Evolutionary conservation across 2,113 vertebrate genomes (phyloP).

Genomic region (Holacanthus passer): DNA sequence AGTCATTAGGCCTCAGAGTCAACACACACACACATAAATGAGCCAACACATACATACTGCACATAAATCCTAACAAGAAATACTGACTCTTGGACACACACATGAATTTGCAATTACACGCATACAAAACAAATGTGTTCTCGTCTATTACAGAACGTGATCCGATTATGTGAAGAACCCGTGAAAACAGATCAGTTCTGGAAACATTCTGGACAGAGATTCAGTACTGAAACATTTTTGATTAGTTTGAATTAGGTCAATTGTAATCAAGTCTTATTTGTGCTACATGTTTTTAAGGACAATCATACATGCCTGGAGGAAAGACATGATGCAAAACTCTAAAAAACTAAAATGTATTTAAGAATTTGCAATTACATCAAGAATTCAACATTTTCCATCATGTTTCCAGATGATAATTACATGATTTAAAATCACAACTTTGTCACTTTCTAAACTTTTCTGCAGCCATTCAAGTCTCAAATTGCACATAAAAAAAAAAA

Average conservation of each 20-base stretch:
- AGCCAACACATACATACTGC: neutral
- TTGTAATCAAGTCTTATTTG: neutral
- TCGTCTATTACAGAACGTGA: neutral
- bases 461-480: neutral
- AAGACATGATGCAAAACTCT: neutral
- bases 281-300: neutral
- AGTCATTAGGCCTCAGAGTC: conserved; percentile 19
- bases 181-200: too few relatives aligned
- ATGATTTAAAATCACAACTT: neutral
- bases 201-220: neutral
- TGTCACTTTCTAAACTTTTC: neutral
- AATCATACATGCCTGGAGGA: neutral
- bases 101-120: neutral
- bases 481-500: neutral
- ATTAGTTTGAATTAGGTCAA: too few relatives aligned
- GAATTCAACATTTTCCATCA: neutral
- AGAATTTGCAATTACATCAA: too few relatives aligned
- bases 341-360: neutral
- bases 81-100: neutral
- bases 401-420: neutral
- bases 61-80: neutral
- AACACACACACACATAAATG: neutral
- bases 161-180: neutral
- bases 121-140: neutral
- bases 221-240: neutral